Conservation (phyloP, 1,140 invertebrate species). For the Amphibalanus amphitrite region DNA sequence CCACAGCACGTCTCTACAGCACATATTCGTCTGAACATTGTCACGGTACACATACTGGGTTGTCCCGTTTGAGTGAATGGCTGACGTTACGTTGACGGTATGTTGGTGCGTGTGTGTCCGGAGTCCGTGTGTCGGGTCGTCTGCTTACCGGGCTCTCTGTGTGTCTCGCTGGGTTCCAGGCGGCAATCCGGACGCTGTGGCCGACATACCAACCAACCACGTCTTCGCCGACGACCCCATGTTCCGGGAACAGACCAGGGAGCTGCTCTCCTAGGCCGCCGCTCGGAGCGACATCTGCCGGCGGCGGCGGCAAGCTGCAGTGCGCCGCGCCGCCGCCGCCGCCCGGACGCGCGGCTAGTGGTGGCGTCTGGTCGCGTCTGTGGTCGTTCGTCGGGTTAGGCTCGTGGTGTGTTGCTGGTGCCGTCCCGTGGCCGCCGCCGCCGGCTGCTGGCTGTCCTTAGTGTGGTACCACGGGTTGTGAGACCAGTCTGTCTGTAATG, state of each 20-base stretch:
- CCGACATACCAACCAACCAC: not conserved
- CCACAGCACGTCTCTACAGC: no score
- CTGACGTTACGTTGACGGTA: no score
- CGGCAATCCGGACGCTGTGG: not conserved
- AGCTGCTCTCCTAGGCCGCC: not conserved
- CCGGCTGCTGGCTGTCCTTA: no score
- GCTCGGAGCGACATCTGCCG: not conserved
- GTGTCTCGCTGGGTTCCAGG: not conserved
- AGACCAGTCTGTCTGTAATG: not conserved
- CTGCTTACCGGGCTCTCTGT: not conserved
- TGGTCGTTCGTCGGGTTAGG: no score
- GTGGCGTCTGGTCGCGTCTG: not conserved
- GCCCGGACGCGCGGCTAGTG: not conserved
- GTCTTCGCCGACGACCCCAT: not conserved
- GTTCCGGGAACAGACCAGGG: not conserved
- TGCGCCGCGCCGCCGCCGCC: not conserved
- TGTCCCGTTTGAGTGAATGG: no score
- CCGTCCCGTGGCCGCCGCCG: no score
- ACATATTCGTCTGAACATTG: no score
- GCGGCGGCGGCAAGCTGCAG: not conserved
- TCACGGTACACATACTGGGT: no score
- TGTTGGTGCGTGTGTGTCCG: no score
- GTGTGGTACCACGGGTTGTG: not conserved
- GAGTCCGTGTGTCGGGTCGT: not conserved
- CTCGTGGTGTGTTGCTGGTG: not conserved